Conservation (phyloP, 2,797 vertebrate species). For the Gymnothorax reevesii region DNA sequence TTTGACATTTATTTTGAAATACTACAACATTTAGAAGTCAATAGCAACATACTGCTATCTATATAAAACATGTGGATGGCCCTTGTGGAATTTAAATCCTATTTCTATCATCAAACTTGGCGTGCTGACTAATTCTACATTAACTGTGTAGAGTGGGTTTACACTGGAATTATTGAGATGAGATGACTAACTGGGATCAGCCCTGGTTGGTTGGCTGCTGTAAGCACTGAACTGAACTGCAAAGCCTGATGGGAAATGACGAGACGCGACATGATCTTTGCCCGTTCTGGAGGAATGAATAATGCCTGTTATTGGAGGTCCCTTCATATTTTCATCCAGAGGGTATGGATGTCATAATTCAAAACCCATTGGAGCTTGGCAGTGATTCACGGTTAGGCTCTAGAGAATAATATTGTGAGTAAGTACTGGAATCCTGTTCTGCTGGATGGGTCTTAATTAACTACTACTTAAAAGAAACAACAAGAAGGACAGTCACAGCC, state of each 20-base stretch:
- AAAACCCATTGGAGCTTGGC: background rate
- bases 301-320: background rate
- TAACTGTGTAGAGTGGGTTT: background rate
- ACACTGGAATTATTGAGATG: background rate
- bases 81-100: background rate
- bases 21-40: background rate
- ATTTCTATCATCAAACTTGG: background rate
- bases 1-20: background rate
- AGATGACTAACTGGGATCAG: background rate
- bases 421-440: constrained; percentile 28
- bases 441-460: constrained; percentile 23
- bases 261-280: background rate
- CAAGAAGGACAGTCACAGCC: constrained; percentile 22
- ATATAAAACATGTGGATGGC: background rate
- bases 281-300: background rate
- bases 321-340: background rate
- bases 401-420: constrained; percentile 10
- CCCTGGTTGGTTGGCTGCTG: background rate
- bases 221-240: background rate
- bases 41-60: background rate
- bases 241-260: background rate
- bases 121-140: background rate
- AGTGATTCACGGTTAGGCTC: background rate
- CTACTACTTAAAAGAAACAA: constrained; percentile 14
- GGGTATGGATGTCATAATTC: background rate